Evolutionary conservation across 2,888 invertebrate genomes (phyloP), one percentile per base, ranked within the genome.

Genomic region (Zhuqinia jingwanae): DNA sequence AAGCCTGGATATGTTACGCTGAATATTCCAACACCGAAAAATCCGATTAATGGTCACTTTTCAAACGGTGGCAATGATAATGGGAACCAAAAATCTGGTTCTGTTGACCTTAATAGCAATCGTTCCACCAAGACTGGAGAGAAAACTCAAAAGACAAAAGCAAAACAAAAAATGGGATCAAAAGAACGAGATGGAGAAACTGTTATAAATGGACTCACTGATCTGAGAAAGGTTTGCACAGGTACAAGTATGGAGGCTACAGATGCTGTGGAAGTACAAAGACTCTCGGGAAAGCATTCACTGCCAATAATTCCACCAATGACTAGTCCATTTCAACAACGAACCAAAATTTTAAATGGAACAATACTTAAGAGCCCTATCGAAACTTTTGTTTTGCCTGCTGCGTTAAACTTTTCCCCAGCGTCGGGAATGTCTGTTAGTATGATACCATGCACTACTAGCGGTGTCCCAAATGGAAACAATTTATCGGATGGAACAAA

Each of bases 401-500:
- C 83, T n/a, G 47, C 50, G 5, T 30, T 87, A 8, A 83, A 78
- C 17, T 87, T 84, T 73, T 83, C 83, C n/a, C 53, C 83, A 5
- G 20, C 75, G 3, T 84, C 84, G 22, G 87, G 87, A 65, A 87
- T 87, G 87, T 84, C 87, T 22, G 80, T 87, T 0, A 87, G 84
- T 27, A 65, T 87, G 80, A 87, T 87, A 20, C 76, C 87, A 22
- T 79, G 80, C 6, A 47, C 47, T 13, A 58, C 47, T 3, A 63
- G n/a, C n/a, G 17, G 27, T 42, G 15, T 60, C 8, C 47, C 36
- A 45, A 65, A 25, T 42, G 30, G 30, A 70, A 76, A 15, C 20
- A 73, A 75, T 73, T 30, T 15, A 2, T 5, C 36, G 17, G 22
- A n/a, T 8, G 22, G n/a, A 25, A 27, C 27, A 50, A 50, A n/a